Conservation (phyloP, 2,888 invertebrate species). For the Amphimallon solstitiale region DNA sequence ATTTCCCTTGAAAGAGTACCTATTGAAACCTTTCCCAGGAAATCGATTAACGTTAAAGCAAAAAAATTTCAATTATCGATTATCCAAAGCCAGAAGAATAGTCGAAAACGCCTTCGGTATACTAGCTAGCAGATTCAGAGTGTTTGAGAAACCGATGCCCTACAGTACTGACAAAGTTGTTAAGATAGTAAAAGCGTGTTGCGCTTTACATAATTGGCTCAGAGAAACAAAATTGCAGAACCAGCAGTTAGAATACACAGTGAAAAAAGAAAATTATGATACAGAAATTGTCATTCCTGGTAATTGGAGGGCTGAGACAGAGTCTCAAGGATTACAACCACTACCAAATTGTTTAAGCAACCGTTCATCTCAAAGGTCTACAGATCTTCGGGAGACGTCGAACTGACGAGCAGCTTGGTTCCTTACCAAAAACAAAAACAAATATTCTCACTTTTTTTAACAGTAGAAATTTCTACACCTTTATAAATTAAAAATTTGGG, state of each 20-base stretch:
- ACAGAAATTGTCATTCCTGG: slow-evolving; percentile 31
- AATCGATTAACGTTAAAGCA: slow-evolving; percentile 22
- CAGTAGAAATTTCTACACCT: no score
- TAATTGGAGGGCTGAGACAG: slow-evolving; percentile 27
- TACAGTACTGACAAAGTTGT: slow-evolving; percentile 42
- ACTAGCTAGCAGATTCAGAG: slow-evolving; percentile 43
- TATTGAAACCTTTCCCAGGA: slow-evolving; percentile 25
- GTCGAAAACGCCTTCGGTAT: slow-evolving; percentile 42
- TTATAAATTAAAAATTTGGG: no score
- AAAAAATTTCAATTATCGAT: slow-evolving; percentile 3
- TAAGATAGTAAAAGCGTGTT: slow-evolving; percentile 43
- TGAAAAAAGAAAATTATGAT: slow-evolving; percentile 33
- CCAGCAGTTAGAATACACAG: slow-evolving; percentile 25
- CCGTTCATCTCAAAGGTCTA: no score
- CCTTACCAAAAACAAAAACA: no score
- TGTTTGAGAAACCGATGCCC: slow-evolving; percentile 44
- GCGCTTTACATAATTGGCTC: slow-evolving; percentile 45
- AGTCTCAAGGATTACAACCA: slow-evolving; percentile 10
- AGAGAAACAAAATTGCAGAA: slow-evolving; percentile 29
- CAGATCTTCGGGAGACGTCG: no score
- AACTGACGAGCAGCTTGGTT: no score
- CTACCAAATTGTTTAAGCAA: slow-evolving; percentile 9
- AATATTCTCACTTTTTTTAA: no score
- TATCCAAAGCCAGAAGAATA: slow-evolving; percentile 26
- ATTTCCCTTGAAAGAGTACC: slow-evolving; percentile 17